These are phyloP conservation scores for Drosophila ogumai DNA, from an alignment of 1,140 invertebrate species.

Conservation along the genomic window DNA sequence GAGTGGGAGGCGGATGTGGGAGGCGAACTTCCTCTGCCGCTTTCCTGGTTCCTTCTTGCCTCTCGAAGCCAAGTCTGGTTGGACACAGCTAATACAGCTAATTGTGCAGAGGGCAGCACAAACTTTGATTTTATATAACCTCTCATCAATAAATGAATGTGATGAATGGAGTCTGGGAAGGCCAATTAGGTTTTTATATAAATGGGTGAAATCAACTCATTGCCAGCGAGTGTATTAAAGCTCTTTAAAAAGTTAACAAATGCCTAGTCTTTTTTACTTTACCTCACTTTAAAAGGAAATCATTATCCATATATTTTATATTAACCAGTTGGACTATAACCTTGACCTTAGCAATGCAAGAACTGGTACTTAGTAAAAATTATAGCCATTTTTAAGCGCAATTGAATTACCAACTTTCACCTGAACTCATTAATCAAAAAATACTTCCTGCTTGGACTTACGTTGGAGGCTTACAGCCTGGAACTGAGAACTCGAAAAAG, in stretches of 20 bases:
- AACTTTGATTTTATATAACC: constrained; percentile 22
- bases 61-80: not conserved
- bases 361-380: too few relatives aligned
- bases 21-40: constrained; percentile 11
- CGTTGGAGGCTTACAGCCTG: not conserved
- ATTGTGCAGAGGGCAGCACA: constrained; percentile 11
- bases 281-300: not conserved
- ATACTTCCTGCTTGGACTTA: constrained; percentile 6
- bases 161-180: not conserved
- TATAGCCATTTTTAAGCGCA: not conserved
- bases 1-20: too few relatives aligned
- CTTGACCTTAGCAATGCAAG: not conserved
- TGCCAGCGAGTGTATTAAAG: not conserved
- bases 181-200: constrained; percentile 8
- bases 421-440: constrained; percentile 29
- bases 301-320: not conserved
- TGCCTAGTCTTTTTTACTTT: not conserved
- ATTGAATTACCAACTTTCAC: not conserved
- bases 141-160: constrained; percentile 19
- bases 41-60: not conserved
- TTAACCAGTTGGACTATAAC: not conserved
- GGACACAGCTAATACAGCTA: constrained; percentile 16
- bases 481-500: constrained; percentile 5
- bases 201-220: not conserved
- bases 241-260: not conserved